A percentile compares a stretch with the other conserved stretches of the same genome.
phyloP scores from a whole-genome alignment of 2,113 vertebrate species.

The Plecturocebus donacophilus region DNA sequence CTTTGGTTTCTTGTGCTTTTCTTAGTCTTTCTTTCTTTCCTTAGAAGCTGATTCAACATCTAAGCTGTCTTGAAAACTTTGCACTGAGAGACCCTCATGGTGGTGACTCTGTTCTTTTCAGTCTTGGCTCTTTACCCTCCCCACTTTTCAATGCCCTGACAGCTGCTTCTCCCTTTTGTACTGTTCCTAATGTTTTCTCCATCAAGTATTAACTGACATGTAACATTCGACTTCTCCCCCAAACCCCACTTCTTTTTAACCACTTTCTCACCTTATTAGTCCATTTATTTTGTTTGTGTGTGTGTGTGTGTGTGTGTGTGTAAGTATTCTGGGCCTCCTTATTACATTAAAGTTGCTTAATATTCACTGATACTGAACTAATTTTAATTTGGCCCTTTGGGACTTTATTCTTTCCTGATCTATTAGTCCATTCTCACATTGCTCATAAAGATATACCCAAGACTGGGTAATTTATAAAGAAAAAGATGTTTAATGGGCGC shows the following conservation, averaged over 20 bases:
- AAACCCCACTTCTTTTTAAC: neutral
- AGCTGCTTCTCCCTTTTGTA: neutral
- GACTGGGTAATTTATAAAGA: too few relatives aligned
- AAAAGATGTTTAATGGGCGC: too few relatives aligned
- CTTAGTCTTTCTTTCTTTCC: neutral
- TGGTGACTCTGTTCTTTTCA: neutral
- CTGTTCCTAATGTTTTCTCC: neutral
- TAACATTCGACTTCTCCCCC: neutral
- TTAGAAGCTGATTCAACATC: neutral
- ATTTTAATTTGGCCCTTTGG: neutral
- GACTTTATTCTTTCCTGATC: neutral
- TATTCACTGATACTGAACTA: neutral
- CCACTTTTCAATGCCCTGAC: neutral
- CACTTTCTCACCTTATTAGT: neutral
- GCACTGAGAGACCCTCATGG: rapidly evolving
- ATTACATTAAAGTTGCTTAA: neutral
- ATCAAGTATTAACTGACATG: neutral
- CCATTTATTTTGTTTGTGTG: neutral
- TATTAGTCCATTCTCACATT: too few relatives aligned
- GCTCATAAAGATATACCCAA: too few relatives aligned
- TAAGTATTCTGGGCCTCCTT: neutral
- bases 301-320: too few relatives aligned
- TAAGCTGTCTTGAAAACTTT: neutral
- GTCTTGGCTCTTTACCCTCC: neutral
- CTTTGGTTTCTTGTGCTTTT: neutral